Evolutionary conservation across 2,888 invertebrate species (phyloP).

Genomic region (Drosophila emarginata): DNA sequence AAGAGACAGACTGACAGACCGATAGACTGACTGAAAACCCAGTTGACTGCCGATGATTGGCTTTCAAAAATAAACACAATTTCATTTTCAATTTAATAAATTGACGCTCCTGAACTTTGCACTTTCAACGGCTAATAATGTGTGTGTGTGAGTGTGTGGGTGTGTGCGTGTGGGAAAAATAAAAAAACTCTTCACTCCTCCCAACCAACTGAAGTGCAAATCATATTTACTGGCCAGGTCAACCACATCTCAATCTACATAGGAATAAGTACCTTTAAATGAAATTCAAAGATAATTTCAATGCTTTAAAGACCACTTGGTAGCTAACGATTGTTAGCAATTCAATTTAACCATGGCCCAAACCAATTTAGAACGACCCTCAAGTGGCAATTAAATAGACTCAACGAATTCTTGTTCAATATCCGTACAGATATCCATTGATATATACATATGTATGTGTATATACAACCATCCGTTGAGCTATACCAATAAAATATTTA

Average conservation of each 20-base stretch:
- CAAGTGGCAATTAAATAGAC: not conserved
- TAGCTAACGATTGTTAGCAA: not conserved
- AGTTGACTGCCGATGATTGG: constrained; percentile 27
- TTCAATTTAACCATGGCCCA: constrained; percentile 6
- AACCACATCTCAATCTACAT: constrained; percentile 14
- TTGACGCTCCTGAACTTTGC: constrained; percentile 43
- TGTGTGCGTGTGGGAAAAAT: not conserved
- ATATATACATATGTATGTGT: not conserved
- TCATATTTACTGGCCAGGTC: constrained; percentile 33
- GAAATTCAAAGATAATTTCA: constrained; percentile 11
- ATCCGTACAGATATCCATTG: not conserved
- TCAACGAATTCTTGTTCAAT: not conserved
- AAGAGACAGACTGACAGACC: not conserved
- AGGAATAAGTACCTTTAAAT: not conserved
- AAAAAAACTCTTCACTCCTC: too few species aligned
- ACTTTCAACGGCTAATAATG: constrained; percentile 3
- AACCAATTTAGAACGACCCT: constrained; percentile 17
- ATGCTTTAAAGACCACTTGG: not conserved
- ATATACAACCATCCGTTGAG: not conserved
- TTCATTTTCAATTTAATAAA: constrained; percentile 55
- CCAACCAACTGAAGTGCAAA: constrained; percentile 20
- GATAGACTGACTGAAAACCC: not conserved
- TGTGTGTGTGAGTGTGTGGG: not conserved
- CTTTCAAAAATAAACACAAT: constrained; percentile 61
- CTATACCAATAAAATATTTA: not conserved